Conservation (phyloP, 2,113 vertebrate species). For the Chrysemys picta region DNA sequence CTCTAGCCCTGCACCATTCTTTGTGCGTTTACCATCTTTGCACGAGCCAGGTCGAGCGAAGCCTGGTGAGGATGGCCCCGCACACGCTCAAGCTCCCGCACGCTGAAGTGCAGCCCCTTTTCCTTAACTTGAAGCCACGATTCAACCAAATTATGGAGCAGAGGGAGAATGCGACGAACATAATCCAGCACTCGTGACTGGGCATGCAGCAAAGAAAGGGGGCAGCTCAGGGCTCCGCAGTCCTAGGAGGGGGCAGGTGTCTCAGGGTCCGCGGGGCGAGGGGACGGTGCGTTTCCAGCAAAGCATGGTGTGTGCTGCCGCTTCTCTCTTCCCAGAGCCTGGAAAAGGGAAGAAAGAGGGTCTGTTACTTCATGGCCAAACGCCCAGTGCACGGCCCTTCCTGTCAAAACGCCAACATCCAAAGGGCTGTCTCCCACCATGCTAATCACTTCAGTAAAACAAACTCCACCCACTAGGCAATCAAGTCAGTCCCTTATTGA, state of each 20-base stretch:
- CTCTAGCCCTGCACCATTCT: slow-evolving; percentile 41
- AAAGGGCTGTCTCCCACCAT: neutral
- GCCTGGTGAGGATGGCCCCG: rapidly evolving
- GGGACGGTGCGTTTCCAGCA: neutral
- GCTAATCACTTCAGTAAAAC: neutral
- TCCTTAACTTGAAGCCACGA: slow-evolving; percentile 90
- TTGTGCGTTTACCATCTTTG: neutral
- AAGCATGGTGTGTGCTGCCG: rapidly evolving
- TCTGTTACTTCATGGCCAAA: neutral
- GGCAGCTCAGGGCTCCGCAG: neutral
- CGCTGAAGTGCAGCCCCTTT: slow-evolving; percentile 77
- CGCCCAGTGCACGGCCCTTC: neutral
- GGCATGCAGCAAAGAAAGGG: slow-evolving; percentile 40
- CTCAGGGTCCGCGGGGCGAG: neutral
- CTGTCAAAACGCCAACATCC: rapidly evolving
- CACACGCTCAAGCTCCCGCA: rapidly evolving
- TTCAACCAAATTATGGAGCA: slow-evolving; percentile 90
- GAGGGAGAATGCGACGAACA: slow-evolving; percentile 87
- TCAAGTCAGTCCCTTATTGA: neutral
- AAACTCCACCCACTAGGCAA: neutral
- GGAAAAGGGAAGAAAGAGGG: neutral
- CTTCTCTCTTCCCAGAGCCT: neutral
- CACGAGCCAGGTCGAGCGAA: neutral
- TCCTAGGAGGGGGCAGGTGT: neutral
- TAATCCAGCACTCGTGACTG: slow-evolving; percentile 78